These are phyloP conservation scores for Sciurus carolinensis DNA, from an alignment of 2,797 vertebrate species.

Conservation along the genomic window DNA sequence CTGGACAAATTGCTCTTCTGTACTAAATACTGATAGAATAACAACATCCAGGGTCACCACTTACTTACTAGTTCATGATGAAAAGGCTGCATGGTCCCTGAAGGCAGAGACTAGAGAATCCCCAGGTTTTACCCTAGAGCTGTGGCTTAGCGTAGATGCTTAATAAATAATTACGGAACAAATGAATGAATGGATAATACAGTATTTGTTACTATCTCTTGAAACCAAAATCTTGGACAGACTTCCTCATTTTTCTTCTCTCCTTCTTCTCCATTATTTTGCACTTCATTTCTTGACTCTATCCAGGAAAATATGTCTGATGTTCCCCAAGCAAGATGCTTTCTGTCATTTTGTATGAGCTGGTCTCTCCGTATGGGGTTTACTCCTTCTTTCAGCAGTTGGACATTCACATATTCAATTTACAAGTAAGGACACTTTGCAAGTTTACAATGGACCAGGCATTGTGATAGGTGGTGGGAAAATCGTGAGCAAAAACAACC, in stretches of 20 bases:
- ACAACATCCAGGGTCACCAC: neutral
- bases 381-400: neutral
- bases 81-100: neutral
- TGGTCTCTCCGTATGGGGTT: neutral
- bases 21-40: neutral
- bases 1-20: neutral
- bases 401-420: neutral
- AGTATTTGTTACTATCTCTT: neutral
- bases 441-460: neutral
- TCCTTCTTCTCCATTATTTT: neutral
- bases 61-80: neutral
- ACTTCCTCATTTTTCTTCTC: neutral
- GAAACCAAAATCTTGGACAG: neutral
- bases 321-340: neutral
- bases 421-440: no score
- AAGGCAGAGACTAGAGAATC: neutral
- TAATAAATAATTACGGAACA: neutral
- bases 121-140: neutral
- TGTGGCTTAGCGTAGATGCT: neutral
- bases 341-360: neutral
- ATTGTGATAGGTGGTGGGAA: neutral
- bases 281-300: neutral
- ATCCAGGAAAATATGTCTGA: neutral
- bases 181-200: neutral
- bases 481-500: fast-evolving